phyloP scores from a whole-genome alignment of 2,797 vertebrate genomes.

The Erethizon dorsatum region DNA sequence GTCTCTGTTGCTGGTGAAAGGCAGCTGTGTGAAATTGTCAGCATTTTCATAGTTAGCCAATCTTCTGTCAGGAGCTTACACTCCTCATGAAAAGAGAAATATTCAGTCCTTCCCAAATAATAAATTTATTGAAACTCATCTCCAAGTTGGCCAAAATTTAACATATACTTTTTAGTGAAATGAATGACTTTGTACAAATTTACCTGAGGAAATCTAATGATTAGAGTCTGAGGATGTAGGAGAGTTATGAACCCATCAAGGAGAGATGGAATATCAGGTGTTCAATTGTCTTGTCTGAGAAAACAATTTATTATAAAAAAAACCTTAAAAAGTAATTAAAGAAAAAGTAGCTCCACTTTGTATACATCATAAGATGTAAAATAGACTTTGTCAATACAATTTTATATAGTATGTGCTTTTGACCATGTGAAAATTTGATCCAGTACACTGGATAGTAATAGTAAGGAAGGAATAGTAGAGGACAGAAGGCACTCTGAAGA shows the following conservation, averaged over 20 bases:
- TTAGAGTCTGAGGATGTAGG: neutral
- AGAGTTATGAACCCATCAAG: neutral
- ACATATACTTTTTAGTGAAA: neutral
- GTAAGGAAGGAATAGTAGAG: neutral
- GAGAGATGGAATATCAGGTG: neutral
- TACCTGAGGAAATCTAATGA: neutral
- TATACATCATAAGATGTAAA: neutral
- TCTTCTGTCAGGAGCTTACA: neutral
- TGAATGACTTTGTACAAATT: neutral
- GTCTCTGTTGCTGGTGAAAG: neutral
- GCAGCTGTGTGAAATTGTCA: neutral
- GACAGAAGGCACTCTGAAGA: neutral
- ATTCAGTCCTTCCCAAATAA: neutral
- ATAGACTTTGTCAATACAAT: neutral
- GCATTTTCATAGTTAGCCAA: neutral
- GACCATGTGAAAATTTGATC: neutral
- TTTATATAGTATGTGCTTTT: neutral
- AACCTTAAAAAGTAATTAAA: neutral
- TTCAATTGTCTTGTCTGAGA: neutral
- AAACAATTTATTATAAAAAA: constrained; percentile 8
- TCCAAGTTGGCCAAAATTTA: neutral
- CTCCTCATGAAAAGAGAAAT: constrained; percentile 14
- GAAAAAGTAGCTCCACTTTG: neutral
- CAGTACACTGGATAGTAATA: neutral
- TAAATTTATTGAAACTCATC: neutral